phyloP scores from a whole-genome alignment of 92 coral and sea anemone species.

The Blastomussa wellsi region DNA sequence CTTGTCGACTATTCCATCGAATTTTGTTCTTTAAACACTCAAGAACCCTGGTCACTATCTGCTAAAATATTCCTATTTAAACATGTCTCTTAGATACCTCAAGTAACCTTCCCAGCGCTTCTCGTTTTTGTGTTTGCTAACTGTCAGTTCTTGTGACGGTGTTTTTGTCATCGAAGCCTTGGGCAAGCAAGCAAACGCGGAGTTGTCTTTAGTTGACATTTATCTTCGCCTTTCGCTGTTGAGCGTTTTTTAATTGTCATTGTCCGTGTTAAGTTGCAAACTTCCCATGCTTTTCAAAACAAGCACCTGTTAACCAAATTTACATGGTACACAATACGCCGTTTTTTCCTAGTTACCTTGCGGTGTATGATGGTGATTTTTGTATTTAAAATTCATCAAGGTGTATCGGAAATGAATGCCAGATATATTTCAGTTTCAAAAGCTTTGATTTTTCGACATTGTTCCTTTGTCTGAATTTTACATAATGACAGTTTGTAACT shows the following conservation, averaged over 20 bases:
- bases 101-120: background rate
- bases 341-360: slow-evolving; percentile 2
- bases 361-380: background rate
- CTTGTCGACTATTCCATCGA: background rate
- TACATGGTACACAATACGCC: slow-evolving; percentile 6
- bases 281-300: background rate
- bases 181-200: background rate
- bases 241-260: slow-evolving; percentile 10
- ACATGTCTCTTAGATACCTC: slow-evolving; percentile 3
- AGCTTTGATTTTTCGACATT: background rate
- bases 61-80: background rate
- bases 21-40: background rate
- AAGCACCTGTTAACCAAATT: slow-evolving; percentile 14
- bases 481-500: background rate
- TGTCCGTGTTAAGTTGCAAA: background rate
- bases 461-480: background rate
- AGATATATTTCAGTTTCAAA: background rate
- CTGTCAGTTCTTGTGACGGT: background rate
- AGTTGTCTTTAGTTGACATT: background rate
- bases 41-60: background rate
- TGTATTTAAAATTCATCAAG: background rate
- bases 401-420: background rate
- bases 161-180: background rate
- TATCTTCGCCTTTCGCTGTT: background rate
- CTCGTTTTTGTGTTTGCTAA: background rate